Evolutionary conservation across 2,113 vertebrate genomes (phyloP).

Genomic region (Crotalus horridus): DNA sequence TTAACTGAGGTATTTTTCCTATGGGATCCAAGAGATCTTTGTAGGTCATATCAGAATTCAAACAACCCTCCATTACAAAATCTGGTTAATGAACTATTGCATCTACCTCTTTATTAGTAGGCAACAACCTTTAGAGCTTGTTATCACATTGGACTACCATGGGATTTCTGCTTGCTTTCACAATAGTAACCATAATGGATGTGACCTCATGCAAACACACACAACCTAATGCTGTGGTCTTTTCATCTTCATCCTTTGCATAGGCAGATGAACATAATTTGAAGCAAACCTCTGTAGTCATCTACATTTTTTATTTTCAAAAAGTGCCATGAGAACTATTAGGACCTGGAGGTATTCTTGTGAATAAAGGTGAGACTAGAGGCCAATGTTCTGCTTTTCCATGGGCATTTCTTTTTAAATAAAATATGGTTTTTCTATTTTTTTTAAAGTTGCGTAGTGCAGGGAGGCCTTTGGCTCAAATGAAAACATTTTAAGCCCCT

Average conservation of each 20-base stretch:
- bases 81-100: background rate
- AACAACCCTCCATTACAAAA: background rate
- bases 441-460: background rate
- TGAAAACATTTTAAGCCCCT: background rate
- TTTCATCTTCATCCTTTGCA: background rate
- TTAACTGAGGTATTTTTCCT: background rate
- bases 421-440: background rate
- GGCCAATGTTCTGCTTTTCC: background rate
- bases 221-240: background rate
- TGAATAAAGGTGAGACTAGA: background rate
- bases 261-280: background rate
- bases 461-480: background rate
- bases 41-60: background rate
- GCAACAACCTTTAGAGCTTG: background rate
- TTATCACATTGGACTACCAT: background rate
- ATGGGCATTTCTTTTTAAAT: background rate
- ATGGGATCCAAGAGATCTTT: background rate
- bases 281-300: background rate
- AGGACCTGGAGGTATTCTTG: background rate
- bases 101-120: background rate
- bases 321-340: background rate
- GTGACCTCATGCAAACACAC: background rate
- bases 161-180: background rate
- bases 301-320: background rate
- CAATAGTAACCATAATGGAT: background rate